A percentile compares a stretch with the other conserved stretches of the same genome.
phyloP scores from a whole-genome alignment of 2,113 vertebrate species.

The Aphyosemion australe region DNA sequence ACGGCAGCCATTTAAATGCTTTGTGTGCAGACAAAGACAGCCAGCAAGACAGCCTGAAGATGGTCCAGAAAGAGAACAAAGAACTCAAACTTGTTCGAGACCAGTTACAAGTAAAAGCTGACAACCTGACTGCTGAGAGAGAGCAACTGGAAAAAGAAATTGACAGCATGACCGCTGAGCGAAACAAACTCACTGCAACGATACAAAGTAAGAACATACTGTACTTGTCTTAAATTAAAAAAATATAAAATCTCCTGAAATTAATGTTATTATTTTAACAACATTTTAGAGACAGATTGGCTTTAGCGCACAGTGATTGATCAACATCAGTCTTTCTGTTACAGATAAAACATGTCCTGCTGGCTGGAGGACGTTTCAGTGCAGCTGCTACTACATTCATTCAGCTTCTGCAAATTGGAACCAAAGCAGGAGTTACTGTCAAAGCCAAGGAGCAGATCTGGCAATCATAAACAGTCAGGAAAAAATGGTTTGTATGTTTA shows the following conservation, averaged over 20 bases:
- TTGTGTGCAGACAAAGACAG: constrained; percentile 19
- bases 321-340: too few species aligned
- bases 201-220: constrained; percentile 38
- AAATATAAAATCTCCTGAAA: too few species aligned
- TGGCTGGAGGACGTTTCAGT: constrained; percentile 46
- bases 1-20: constrained; percentile 10
- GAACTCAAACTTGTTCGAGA: too few species aligned
- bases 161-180: too few species aligned
- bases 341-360: constrained; percentile 49
- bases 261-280: too few species aligned
- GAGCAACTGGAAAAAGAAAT: too few species aligned
- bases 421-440: constrained; percentile 45
- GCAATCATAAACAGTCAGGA: constrained; percentile 40
- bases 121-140: constrained; percentile 53
- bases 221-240: too few species aligned
- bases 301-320: too few species aligned
- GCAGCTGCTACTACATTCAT: constrained; percentile 60
- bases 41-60: constrained; percentile 21
- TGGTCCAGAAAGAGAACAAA: constrained; percentile 3
- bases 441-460: constrained; percentile 52
- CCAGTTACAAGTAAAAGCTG: too few species aligned
- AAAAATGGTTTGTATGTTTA: constrained; percentile 58
- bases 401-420: too few species aligned
- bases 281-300: too few species aligned
- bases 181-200: constrained; percentile 15